Percentiles rank a stretch among this genome's conserved stretches.
Conservation (phyloP, 2,888 invertebrate species). For the Atethmia centrago region DNA sequence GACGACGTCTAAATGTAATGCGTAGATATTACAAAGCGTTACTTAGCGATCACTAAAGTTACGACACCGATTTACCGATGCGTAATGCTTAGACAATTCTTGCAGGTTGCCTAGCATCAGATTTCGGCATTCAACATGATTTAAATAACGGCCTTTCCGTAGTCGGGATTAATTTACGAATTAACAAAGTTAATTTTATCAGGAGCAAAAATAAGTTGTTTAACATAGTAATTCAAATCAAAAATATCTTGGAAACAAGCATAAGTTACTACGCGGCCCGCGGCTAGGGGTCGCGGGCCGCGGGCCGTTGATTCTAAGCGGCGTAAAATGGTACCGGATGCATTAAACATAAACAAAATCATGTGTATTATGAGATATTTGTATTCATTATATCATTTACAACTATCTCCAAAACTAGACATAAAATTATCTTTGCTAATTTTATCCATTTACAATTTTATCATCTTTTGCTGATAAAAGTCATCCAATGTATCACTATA, state of each 20-base stretch:
- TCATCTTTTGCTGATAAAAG: not conserved
- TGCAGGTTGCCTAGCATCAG: not conserved
- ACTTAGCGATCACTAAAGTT: not conserved
- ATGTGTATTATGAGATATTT: not conserved
- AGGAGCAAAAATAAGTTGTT: not conserved
- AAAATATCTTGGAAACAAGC: not conserved
- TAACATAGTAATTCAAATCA: not conserved
- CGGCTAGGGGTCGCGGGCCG: too few species aligned
- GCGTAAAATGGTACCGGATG: not conserved
- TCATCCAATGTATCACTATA: not conserved
- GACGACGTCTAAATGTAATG: not conserved
- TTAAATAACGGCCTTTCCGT: not conserved
- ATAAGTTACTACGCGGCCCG: not conserved
- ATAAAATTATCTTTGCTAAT: not conserved
- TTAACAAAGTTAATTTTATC: not conserved
- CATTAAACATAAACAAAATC: not conserved
- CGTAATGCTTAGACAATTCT: not conserved
- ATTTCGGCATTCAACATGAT: not conserved
- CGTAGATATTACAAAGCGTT: not conserved
- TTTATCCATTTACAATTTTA: not conserved
- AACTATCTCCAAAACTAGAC: not conserved
- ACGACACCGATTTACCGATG: not conserved
- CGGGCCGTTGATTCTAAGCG: not conserved
- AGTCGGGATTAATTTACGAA: not conserved
- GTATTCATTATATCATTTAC: not conserved